Evolutionary conservation across 2,888 invertebrate species (phyloP).

Genomic region (Branchipolynoe longqiensis): DNA sequence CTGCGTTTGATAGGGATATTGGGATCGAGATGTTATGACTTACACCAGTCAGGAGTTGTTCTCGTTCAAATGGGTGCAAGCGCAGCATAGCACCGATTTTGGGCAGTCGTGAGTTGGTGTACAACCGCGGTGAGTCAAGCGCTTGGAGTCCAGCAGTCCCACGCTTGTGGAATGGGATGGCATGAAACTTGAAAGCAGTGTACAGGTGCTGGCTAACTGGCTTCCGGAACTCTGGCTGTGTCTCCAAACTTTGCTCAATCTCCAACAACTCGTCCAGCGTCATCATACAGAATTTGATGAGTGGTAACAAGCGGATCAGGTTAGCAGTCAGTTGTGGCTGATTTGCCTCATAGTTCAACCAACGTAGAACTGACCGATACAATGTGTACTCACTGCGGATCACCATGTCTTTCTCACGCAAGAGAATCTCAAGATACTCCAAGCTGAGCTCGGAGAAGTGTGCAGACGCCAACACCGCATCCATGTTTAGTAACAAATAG

Average conservation of each 20-base stretch:
- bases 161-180: constrained; percentile 58
- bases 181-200: constrained; percentile 60
- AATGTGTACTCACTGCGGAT: constrained; percentile 49
- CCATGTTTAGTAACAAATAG: constrained; percentile 59
- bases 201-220: not conserved
- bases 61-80: not conserved
- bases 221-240: constrained; percentile 13
- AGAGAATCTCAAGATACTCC: constrained; percentile 23
- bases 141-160: not conserved
- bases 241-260: constrained; percentile 47
- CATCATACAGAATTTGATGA: constrained; percentile 60
- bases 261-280: constrained; percentile 24
- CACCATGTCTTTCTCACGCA: constrained; percentile 56
- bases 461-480: not conserved
- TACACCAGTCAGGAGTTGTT: not conserved
- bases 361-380: constrained; percentile 34
- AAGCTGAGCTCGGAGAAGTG: constrained; percentile 45
- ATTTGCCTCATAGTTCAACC: constrained; percentile 37
- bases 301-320: constrained; percentile 26
- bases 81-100: constrained; percentile 16
- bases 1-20: constrained; percentile 56
- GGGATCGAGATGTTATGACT: constrained; percentile 47
- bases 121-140: constrained; percentile 55
- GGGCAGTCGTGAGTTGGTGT: constrained; percentile 35
- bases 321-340: not conserved